phyloP scores from a whole-genome alignment of 2,888 invertebrate species.

The Hirtodrosophila histrioides region DNA sequence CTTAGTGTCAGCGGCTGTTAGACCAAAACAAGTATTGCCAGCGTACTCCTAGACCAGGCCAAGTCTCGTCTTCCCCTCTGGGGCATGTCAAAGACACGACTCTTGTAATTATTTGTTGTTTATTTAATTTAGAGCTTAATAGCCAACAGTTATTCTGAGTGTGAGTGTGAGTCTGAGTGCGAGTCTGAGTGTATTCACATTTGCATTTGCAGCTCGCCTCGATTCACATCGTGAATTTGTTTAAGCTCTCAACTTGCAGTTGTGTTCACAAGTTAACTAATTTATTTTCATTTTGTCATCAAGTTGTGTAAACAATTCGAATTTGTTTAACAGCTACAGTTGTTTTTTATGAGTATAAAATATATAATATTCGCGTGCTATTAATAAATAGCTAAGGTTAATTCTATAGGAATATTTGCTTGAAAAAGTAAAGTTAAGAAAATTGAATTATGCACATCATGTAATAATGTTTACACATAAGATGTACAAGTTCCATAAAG shows the following conservation, averaged over 20 bases:
- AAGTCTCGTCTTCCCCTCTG: slow-evolving; percentile 2
- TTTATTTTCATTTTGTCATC: slow-evolving; percentile 44
- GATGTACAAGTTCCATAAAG: no score
- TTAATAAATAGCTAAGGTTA: slow-evolving; percentile 22
- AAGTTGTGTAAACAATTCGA: slow-evolving; percentile 56
- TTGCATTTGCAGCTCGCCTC: slow-evolving; percentile 28
- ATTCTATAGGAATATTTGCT: slow-evolving; percentile 1
- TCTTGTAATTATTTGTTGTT: slow-evolving; percentile 68
- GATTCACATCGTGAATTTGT: not conserved
- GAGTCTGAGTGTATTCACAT: slow-evolving; percentile 30
- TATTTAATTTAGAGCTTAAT: slow-evolving; percentile 59
- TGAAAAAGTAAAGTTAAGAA: not conserved
- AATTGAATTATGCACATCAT: no score
- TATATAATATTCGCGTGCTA: slow-evolving; percentile 10
- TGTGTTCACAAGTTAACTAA: slow-evolving; percentile 37
- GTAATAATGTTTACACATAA: no score
- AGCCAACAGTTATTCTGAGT: slow-evolving; percentile 21
- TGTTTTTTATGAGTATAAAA: slow-evolving; percentile 18
- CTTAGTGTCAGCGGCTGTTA: slow-evolving; percentile 78
- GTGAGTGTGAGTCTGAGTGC: slow-evolving; percentile 9
- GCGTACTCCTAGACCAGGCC: slow-evolving; percentile 13
- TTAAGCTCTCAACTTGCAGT: not conserved
- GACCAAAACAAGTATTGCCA: slow-evolving; percentile 58
- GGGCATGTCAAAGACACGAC: slow-evolving; percentile 35
- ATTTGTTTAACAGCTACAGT: slow-evolving; percentile 54